A percentile compares a stretch with the other conserved stretches of the same genome.
Conservation (phyloP, 2,888 invertebrate genomes). For the Luperina nickerlii region DNA sequence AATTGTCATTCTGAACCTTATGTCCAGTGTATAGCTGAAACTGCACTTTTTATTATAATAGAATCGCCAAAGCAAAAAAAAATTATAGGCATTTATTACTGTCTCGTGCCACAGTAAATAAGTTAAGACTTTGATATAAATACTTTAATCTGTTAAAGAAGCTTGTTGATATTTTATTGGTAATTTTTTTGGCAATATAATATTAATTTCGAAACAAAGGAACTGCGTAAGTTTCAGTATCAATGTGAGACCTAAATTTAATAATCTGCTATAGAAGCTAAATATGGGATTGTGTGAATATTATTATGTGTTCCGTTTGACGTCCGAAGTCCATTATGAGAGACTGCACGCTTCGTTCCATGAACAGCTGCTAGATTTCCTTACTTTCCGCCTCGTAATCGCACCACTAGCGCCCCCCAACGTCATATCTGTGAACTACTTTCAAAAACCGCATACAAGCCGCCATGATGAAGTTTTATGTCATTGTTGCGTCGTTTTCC, state of each 20-base stretch:
- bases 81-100: neutral
- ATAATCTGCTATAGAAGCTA: slow-evolving; percentile 11
- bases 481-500: too few species aligned
- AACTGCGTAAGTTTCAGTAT: neutral
- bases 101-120: slow-evolving; percentile 2
- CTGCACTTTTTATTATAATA: neutral
- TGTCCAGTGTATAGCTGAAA: neutral
- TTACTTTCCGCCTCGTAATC: too few species aligned
- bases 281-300: slow-evolving; percentile 17
- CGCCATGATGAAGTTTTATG: too few species aligned
- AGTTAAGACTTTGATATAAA: neutral
- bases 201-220: neutral
- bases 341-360: too few species aligned
- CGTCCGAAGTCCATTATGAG: too few species aligned
- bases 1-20: neutral
- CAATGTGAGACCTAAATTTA: neutral
- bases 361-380: too few species aligned
- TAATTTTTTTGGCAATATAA: neutral
- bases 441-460: too few species aligned
- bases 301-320: neutral
- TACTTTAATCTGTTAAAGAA: too few species aligned
- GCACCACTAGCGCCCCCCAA: too few species aligned
- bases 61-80: neutral
- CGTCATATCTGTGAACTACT: too few species aligned
- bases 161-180: slow-evolving; percentile 1